Evolutionary conservation across 1,140 invertebrate genomes (phyloP).

Genomic region (Chrysoperla carnea): DNA sequence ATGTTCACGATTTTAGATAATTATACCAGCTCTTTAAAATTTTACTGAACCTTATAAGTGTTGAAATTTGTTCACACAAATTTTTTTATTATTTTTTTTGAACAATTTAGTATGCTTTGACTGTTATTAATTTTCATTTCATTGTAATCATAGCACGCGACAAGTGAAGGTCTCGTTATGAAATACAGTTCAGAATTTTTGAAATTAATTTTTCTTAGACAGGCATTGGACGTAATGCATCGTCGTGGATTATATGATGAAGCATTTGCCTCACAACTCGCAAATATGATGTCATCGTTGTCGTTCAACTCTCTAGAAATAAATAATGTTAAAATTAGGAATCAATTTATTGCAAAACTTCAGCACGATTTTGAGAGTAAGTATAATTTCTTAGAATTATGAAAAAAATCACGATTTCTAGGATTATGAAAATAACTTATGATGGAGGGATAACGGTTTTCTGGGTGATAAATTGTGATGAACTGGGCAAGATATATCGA

Average conservation of each 20-base stretch:
- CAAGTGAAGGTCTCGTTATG: background rate
- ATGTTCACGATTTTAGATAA: no score
- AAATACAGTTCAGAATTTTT: conserved; percentile 1
- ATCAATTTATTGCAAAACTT: conserved; percentile 7
- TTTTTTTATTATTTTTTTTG: no score
- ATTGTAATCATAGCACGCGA: background rate
- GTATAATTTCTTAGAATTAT: background rate
- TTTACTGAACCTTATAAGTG: no score
- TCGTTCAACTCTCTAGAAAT: conserved; percentile 5
- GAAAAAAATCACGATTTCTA: no score
- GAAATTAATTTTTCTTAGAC: conserved; percentile 3
- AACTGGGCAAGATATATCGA: no score
- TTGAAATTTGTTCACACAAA: no score
- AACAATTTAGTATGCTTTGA: no score
- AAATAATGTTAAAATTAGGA: conserved; percentile 4
- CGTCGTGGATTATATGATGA: conserved; percentile 8
- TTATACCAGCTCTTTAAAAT: no score
- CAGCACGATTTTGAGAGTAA: conserved; percentile 9
- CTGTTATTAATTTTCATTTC: no score
- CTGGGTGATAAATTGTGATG: no score
- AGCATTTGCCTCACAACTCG: conserved; percentile 7
- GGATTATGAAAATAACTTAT: no score
- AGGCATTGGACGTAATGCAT: conserved; percentile 4
- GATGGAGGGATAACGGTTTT: no score
- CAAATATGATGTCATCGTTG: conserved; percentile 6